Base-by-base conservation (phyloP, 2,797 vertebrate genomes). In the Triplophysa bombifrons region DNA sequence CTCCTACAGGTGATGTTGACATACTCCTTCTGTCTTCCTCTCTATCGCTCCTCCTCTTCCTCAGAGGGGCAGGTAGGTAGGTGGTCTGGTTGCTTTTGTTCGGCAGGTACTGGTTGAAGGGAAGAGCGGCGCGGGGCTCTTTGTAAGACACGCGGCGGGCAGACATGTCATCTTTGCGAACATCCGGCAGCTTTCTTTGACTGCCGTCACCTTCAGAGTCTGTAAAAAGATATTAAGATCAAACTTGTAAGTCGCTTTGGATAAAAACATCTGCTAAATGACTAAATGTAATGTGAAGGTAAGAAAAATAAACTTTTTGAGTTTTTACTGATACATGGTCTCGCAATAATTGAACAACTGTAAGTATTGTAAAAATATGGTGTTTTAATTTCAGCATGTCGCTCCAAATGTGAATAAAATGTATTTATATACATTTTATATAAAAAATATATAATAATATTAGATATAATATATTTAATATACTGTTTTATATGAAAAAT, bases 51-150 rank as follows among this genome's bases (percentile, higher is more conserved):
- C 94, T 94, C 82, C 95, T 94, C 87, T 94, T 98, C 69, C 96
- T 93, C 34, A 98, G 92, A 0, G 96, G 94, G 14, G 94, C 89
- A 0, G 96, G 96, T 81, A 98, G 83, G n/a, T 97, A 99, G 84
- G 93, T 91, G 34, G 93, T 94, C 92, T 95, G 95, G 81, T 98
- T 99, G 86, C 91, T 93, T 84, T 97, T 96, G 90, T 98, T 99
- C 0, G 97, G 98, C 84, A 99, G 96, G 90, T 98, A 99, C 92
- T 99, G 97, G 90, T 99, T 99, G 83, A 99, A 99, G 88, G 95
- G 96, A 91, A 97, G 88, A 83, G 93, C 93, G 89, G 92, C 94
- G 82, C 96, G 95, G 2, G 95, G 93, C 86, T 99, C 97, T 55
- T 94, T 93, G 0, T 92, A 94, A 78, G 96, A 95, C 14, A 95